These are phyloP conservation scores for Sarcophaga carnaria DNA, from an alignment of 2,888 invertebrate genomes.

Conservation along the genomic window DNA sequence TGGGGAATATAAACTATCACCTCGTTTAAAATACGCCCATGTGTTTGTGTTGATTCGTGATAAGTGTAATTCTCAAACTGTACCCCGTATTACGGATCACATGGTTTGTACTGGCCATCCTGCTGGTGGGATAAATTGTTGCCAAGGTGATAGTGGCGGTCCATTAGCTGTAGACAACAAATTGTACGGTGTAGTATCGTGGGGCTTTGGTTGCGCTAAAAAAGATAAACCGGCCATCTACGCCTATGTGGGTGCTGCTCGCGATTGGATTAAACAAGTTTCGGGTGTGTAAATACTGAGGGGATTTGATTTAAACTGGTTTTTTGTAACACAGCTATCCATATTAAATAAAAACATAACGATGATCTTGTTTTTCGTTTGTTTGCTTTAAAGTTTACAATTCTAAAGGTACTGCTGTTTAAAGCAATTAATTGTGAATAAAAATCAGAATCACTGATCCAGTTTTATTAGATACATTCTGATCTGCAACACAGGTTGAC, in stretches of 20 bases:
- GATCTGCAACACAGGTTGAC: too few relatives aligned
- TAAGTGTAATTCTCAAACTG: conserved; percentile 78
- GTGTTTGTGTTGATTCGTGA: conserved; percentile 80
- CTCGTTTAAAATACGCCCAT: conserved; percentile 77
- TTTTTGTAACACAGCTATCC: too few relatives aligned
- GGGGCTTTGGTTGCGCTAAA: conserved; percentile 80
- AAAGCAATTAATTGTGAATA: too few relatives aligned
- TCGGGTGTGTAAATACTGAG: conserved; percentile 74
- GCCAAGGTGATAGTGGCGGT: conserved; percentile 78
- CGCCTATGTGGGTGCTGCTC: conserved; percentile 78
- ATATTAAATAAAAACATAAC: too few relatives aligned
- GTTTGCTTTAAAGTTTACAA: too few relatives aligned
- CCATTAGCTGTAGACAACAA: conserved; percentile 79
- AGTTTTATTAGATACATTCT: too few relatives aligned
- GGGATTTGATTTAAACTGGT: background rate
- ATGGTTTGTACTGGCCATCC: conserved; percentile 81
- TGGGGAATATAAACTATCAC: conserved; percentile 77
- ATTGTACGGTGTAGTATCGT: conserved; percentile 80
- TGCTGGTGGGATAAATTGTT: conserved; percentile 77
- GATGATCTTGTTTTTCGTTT: too few relatives aligned
- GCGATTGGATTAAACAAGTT: conserved; percentile 78
- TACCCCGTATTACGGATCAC: conserved; percentile 80
- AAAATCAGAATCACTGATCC: too few relatives aligned
- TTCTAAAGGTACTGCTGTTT: too few relatives aligned
- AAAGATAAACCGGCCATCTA: conserved; percentile 80